Evolutionary conservation across 2,113 vertebrate species (phyloP), one percentile per base, ranked within the genome.

Genomic region (Poeciliopsis retropinna): DNA sequence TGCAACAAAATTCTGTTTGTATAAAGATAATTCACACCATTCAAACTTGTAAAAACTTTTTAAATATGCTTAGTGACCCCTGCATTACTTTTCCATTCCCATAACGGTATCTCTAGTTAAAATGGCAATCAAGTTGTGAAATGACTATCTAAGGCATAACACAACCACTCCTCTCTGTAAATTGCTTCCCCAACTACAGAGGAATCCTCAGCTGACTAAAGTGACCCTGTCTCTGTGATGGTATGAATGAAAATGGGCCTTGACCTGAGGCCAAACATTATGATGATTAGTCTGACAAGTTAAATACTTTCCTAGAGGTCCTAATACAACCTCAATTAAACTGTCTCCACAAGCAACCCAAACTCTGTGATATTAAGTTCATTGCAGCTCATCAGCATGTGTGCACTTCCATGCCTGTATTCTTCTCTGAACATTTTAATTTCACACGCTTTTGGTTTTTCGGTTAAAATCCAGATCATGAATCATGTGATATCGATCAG

Each of bases 391-490:
- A 87, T 90, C 86, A 75, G 76, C 83, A 60, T 81, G 78, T 81
- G 73, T 39, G 80, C 63, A 6, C 32, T 7, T 71, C 77, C 81
- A 79, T 1, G 65, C 37, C 62, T 39, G 72, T 87, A 82, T 87
- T 88, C 75, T 72, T 77, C 70, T 69, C 28, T 63, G 73, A 78
- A 88, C 88, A 86, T 82, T 91, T 92, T 91, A 89, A 93, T 93
- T 94, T 94, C 90, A 91, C 90, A 89, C 84, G 67, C 85, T 87
- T 85, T 81, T 28, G 79, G 78, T 83, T 91, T 84, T 73, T 72
- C 47, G 67, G 78, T 79, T 77, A 30, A 87, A 84, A 75, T 69
- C 67, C 39, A n/a, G 62, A 57, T 80, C 82, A 72, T 87, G 87
- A 90, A 87, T 88, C 84, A 87, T 75, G 78, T 76, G 63, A 80